phyloP scores from a whole-genome alignment of 1,140 invertebrate species.

The Seison nebaliae region DNA sequence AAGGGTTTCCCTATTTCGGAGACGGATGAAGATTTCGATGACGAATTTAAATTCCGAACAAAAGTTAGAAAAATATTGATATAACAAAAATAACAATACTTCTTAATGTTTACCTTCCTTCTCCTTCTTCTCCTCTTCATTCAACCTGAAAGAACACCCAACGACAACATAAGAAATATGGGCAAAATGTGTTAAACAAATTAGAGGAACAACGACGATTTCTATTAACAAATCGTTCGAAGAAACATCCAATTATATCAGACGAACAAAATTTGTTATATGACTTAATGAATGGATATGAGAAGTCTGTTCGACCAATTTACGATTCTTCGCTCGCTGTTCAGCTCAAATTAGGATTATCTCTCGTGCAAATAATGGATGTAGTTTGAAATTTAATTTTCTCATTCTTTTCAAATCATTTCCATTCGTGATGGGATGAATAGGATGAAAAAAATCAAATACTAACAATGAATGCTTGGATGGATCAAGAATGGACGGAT shows the following conservation, averaged over 20 bases:
- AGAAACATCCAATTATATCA: conserved; percentile 5
- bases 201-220: too few species aligned
- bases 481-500: conserved; percentile 32
- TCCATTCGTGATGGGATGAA: background rate
- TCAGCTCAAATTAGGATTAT: conserved; percentile 17
- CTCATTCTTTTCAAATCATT: conserved; percentile 2
- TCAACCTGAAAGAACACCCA: too few species aligned
- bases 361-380: conserved; percentile 21
- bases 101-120: too few species aligned
- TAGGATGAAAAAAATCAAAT: background rate
- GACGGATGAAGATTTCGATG: too few species aligned
- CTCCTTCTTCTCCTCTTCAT: too few species aligned
- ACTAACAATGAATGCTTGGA: background rate
- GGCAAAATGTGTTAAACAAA: too few species aligned
- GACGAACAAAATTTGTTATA: conserved; percentile 3
- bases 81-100: too few species aligned
- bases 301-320: conserved; percentile 17
- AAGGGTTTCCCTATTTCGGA: too few species aligned
- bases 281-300: conserved; percentile 15
- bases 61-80: too few species aligned
- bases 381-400: conserved; percentile 14
- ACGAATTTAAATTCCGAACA: too few species aligned
- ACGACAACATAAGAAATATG: too few species aligned
- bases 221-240: too few species aligned
- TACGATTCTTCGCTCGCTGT: conserved; percentile 17